These are phyloP conservation scores for Spialia ferax DNA, from an alignment of 2,888 invertebrate genomes.

Conservation along the genomic window DNA sequence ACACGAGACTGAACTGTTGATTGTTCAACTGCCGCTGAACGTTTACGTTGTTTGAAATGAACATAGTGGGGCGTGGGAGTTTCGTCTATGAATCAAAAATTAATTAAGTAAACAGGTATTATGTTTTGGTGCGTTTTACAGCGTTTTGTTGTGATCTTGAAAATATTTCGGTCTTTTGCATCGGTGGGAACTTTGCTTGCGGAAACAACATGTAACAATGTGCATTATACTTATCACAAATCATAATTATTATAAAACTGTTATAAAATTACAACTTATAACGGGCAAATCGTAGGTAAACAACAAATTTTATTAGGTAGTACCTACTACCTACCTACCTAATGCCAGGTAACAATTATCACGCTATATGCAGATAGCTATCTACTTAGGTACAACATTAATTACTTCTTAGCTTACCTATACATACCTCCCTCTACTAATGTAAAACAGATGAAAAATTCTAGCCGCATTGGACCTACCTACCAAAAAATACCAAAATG, in stretches of 20 bases:
- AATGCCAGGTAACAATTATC: no score
- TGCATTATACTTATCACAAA: slow-evolving; percentile 11
- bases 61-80: slow-evolving; percentile 57
- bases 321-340: no score
- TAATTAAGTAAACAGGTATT: slow-evolving; percentile 16
- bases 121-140: slow-evolving; percentile 29
- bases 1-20: slow-evolving; percentile 52
- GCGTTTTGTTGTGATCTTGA: slow-evolving; percentile 35
- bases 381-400: no score
- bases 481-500: no score
- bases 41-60: slow-evolving; percentile 20
- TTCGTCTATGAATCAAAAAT: slow-evolving; percentile 33
- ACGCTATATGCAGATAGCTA: no score
- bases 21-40: slow-evolving; percentile 7
- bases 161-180: slow-evolving; percentile 27
- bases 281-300: background rate
- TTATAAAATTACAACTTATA: background rate
- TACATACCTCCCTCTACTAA: no score
- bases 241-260: no score
- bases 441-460: no score
- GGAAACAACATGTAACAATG: slow-evolving; percentile 26
- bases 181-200: slow-evolving; percentile 21
- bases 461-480: no score
- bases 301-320: no score
- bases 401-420: no score